Base-by-base conservation (phyloP, 2,113 vertebrate species). In the Pollimyrus isidori region DNA sequence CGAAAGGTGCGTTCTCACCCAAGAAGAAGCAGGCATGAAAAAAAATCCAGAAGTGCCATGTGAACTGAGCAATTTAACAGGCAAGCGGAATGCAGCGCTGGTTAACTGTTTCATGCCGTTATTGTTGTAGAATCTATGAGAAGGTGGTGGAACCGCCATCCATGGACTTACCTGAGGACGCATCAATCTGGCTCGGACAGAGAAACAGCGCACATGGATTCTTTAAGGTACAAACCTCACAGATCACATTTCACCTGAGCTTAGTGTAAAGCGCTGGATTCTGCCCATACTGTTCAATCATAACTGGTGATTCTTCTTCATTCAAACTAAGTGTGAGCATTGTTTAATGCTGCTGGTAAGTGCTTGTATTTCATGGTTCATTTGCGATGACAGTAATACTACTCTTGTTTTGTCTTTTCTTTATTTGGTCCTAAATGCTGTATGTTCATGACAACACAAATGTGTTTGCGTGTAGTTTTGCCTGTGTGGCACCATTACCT, bases 151-250 rank as follows among this genome's bases (percentile, higher is more conserved):
- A 98, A 88, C 96, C 96, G 46, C 97, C 97, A 10, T 97, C 94
- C 90, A 97, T 97, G 96, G 97, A 99, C 91, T 96, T 99, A 89
- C 97, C 98, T 87, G 92, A 95, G 73, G 98, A 97, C 9, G 96
- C 98, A 62, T 95, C 97, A 1, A 96, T 99, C 94, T 99, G 98
- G 98, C 93, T 99, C 65, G 98, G 98, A 92, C 98, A 99, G 92
- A 97, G 98, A 92, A 99, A 99, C 93, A 95, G 96, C 23, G 97
- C 97, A 21, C 98, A 99, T 30, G 98, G 98, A 80, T 97, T 97
- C 93, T 99, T 99, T 93, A 99, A 99, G 98, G 98, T 97, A 56
- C 86, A 15, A 56, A n/a, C 23, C n/a, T 86, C 49, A 3, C 49
- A 39, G 49, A 35, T 35, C 3, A 35, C 83, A 48, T 13, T n/a